Evolutionary conservation across 1,140 invertebrate genomes (phyloP).

Genomic region (Melanaphis sacchari): DNA sequence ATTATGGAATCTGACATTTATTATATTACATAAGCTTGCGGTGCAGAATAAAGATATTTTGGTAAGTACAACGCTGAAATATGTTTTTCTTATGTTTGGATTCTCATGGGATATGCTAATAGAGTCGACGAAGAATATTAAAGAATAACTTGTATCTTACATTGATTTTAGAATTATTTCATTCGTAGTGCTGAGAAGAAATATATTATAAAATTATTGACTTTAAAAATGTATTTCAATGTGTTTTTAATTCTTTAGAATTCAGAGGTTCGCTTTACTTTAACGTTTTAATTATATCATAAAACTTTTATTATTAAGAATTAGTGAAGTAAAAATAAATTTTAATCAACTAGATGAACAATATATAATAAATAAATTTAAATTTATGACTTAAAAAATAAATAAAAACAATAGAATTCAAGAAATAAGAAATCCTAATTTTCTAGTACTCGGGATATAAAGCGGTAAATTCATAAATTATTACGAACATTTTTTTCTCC

Average conservation of each 20-base stretch:
- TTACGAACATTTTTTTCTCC: not conserved
- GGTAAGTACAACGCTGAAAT: not conserved
- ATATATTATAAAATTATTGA: not conserved
- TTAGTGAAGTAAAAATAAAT: not conserved
- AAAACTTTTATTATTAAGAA: not conserved
- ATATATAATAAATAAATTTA: not conserved
- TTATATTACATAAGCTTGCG: not conserved
- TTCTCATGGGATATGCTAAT: not conserved
- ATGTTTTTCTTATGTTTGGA: not conserved
- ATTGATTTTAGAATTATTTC: constrained; percentile 10
- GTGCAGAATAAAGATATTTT: not conserved
- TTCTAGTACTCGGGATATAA: not conserved
- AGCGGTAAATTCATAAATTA: not conserved
- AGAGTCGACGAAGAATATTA: constrained; percentile 1
- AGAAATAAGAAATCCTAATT: not conserved
- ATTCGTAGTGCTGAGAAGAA: not conserved
- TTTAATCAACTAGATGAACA: not conserved
- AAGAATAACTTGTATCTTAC: not conserved
- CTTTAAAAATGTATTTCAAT: not conserved
- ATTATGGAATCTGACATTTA: not conserved
- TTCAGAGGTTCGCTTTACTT: not conserved
- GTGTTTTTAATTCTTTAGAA: not conserved
- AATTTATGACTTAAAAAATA: not conserved
- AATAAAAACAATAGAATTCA: not conserved
- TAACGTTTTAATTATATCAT: not conserved